Evolutionary conservation across 2,113 vertebrate genomes (phyloP).

Genomic region (Parotia lawesii): DNA sequence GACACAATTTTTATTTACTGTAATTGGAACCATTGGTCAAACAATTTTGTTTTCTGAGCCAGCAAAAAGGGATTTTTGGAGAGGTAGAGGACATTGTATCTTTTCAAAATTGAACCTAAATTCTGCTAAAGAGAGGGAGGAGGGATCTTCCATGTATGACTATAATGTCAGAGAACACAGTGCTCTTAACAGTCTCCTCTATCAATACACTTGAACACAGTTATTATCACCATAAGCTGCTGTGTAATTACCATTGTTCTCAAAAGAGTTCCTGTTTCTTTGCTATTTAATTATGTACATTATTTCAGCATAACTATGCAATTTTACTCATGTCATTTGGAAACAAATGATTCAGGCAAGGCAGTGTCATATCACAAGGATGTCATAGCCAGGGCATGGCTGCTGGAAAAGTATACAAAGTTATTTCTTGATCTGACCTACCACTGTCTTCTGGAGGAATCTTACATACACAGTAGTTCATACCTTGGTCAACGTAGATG

Average conservation of each 20-base stretch:
- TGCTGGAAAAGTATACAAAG: not conserved
- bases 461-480: not conserved
- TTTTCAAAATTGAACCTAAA: not conserved
- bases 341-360: not conserved
- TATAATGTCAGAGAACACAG: not conserved
- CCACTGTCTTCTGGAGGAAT: not conserved
- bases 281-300: conserved; percentile 18
- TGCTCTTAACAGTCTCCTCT: not conserved
- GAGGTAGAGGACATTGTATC: not conserved
- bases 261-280: conserved; percentile 4
- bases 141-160: not conserved
- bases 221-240: conserved; percentile 18
- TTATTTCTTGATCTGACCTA: not conserved
- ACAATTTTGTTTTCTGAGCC: not conserved
- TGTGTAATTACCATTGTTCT: not conserved
- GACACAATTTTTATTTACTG: not conserved
- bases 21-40: not conserved
- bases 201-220: not conserved
- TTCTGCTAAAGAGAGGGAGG: not conserved
- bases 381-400: not conserved
- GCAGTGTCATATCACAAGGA: not conserved
- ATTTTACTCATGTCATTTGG: not conserved
- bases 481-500: not conserved
- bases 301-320: not conserved
- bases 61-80: not conserved